Conservation (phyloP, 2,888 invertebrate genomes). For the Eupeodes latifasciatus region DNA sequence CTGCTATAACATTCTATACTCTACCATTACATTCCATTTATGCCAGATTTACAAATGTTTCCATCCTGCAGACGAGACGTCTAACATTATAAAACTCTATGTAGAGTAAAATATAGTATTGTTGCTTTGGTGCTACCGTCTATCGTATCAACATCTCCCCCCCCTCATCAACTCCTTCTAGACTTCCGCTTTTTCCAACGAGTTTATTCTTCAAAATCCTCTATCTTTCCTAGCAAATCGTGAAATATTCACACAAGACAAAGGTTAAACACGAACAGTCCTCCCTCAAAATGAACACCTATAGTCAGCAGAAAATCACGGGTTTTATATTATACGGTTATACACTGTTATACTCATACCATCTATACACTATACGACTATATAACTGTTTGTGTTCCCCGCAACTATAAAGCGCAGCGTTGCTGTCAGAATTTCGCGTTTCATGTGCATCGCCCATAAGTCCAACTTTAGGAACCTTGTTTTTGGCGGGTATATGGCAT, state of each 20-base stretch:
- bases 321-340: slow-evolving; percentile 7
- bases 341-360: no score
- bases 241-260: slow-evolving; percentile 69
- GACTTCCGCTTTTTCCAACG: background rate
- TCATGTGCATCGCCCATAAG: slow-evolving; percentile 61
- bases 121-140: background rate
- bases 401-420: background rate
- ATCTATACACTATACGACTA: no score
- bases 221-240: slow-evolving; percentile 28
- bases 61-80: slow-evolving; percentile 41
- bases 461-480: slow-evolving; percentile 51
- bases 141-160: no score
- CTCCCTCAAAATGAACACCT: slow-evolving; percentile 67
- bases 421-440: slow-evolving; percentile 49
- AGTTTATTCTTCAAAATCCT: slow-evolving; percentile 5
- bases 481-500: slow-evolving; percentile 63
- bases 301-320: slow-evolving; percentile 71
- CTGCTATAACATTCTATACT: slow-evolving; percentile 17
- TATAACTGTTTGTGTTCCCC: background rate
- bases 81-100: slow-evolving; percentile 14
- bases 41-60: slow-evolving; percentile 60
- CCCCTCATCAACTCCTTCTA: no score
- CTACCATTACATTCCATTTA: slow-evolving; percentile 46
- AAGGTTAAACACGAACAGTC: slow-evolving; percentile 60
- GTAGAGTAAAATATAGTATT: background rate